These are phyloP conservation scores for Dendrolimus kikuchii DNA, from an alignment of 1,140 invertebrate genomes.

Conservation along the genomic window DNA sequence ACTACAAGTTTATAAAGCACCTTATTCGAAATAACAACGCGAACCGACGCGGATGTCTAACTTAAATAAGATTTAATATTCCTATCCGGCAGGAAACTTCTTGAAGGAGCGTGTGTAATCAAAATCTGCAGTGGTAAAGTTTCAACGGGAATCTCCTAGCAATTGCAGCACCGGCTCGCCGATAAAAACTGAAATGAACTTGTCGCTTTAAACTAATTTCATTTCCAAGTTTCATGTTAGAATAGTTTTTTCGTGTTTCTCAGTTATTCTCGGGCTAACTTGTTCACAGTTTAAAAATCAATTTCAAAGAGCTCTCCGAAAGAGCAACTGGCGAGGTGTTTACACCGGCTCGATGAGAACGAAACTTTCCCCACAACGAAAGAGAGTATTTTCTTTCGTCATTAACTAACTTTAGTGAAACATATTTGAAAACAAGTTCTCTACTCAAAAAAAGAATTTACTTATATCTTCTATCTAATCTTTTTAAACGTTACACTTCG, in stretches of 20 bases:
- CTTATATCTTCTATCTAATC: no score
- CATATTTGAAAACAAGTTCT: slow-evolving; percentile 40
- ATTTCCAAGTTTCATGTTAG: slow-evolving; percentile 62
- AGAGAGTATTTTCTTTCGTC: slow-evolving; percentile 42
- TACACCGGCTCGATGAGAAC: slow-evolving; percentile 40
- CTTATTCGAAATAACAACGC: slow-evolving; percentile 63
- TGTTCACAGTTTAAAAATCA: slow-evolving; percentile 64
- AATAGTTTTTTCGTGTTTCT: slow-evolving; percentile 56
- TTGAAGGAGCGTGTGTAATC: slow-evolving; percentile 67
- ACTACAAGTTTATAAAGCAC: slow-evolving; percentile 53
- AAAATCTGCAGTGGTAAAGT: slow-evolving; percentile 65
- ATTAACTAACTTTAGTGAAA: slow-evolving; percentile 44
- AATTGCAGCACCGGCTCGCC: slow-evolving; percentile 51
- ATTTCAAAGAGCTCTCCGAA: slow-evolving; percentile 50
- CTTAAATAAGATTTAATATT: slow-evolving; percentile 72
- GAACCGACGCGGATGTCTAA: slow-evolving; percentile 58
- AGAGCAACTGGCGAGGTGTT: slow-evolving; percentile 55
- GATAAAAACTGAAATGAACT: slow-evolving; percentile 67
- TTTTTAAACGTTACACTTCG: no score
- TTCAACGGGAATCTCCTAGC: slow-evolving; percentile 57
- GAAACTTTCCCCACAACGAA: slow-evolving; percentile 33
- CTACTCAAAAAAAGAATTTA: slow-evolving; percentile 21
- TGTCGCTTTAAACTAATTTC: slow-evolving; percentile 70
- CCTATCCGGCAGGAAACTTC: slow-evolving; percentile 60
- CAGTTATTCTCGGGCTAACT: slow-evolving; percentile 41